A percentile compares a stretch with the other conserved stretches of the same genome.
Evolutionary conservation across 2,888 invertebrate species (phyloP).

Genomic region (Allolobophora icterica): DNA sequence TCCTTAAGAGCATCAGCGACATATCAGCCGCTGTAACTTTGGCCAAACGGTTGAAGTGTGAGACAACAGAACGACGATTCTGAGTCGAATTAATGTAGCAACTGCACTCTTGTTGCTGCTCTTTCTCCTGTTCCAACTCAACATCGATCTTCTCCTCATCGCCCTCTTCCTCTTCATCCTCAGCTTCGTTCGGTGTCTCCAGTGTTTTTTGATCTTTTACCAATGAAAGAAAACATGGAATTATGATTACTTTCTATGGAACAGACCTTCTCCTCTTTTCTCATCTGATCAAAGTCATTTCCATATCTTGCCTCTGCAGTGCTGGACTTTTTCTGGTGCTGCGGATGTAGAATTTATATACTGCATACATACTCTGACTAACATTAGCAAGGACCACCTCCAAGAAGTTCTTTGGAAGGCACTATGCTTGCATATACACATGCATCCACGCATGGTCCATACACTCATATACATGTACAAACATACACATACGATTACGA

Average conservation of each 20-base stretch:
- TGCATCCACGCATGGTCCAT: too few relatives aligned
- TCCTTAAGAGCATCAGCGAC: conserved; percentile 3
- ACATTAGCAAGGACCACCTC: neutral
- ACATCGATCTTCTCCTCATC: neutral
- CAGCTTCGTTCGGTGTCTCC: neutral
- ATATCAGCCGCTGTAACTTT: neutral
- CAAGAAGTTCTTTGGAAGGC: too few relatives aligned
- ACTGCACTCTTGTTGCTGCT: neutral
- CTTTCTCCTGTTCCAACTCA: neutral
- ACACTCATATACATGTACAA: too few relatives aligned
- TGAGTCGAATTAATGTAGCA: neutral
- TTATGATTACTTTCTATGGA: neutral
- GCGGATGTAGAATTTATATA: neutral
- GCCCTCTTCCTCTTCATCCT: neutral
- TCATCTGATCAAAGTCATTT: neutral
- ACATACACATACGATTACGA: neutral
- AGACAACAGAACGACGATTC: neutral
- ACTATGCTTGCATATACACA: neutral
- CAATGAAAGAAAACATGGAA: neutral
- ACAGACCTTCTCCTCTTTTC: neutral
- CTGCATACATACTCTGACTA: neutral
- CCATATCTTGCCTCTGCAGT: neutral
- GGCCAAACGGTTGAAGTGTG: neutral
- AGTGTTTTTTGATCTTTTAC: neutral
- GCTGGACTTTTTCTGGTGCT: neutral